Conservation (phyloP, 2,113 vertebrate species). For the Oreotragus oreotragus region DNA sequence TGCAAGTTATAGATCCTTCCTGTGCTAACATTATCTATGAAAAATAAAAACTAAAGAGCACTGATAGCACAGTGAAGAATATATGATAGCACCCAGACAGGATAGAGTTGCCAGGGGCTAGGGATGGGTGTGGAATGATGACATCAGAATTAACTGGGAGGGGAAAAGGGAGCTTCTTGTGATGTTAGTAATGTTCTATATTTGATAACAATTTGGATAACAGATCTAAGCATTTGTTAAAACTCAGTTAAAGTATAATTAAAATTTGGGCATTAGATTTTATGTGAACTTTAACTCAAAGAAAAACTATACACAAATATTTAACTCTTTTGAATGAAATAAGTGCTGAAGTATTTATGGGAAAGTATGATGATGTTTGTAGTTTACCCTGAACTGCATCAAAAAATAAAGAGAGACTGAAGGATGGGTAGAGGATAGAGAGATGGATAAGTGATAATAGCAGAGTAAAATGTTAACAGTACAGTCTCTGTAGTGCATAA, state of each 20-base stretch:
- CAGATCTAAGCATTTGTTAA: not conserved
- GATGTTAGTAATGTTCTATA: not conserved
- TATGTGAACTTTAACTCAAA: slow-evolving; percentile 6
- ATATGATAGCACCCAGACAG: not conserved
- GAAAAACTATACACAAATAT: not conserved
- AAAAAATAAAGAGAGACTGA: not conserved
- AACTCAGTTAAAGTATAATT: not conserved
- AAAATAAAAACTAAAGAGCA: not conserved
- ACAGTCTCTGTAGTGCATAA: not conserved
- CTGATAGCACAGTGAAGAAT: not conserved
- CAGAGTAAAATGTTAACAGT: not conserved
- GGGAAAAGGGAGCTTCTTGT: not conserved
- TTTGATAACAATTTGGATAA: not conserved
- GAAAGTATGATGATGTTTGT: not conserved
- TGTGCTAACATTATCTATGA: not conserved
- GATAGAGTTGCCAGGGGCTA: not conserved
- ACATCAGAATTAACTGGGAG: not conserved
- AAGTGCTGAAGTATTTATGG: slow-evolving; percentile 1
- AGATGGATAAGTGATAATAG: not conserved
- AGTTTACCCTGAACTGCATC: slow-evolving; percentile 16
- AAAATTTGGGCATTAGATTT: not conserved
- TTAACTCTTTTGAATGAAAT: slow-evolving; percentile 25
- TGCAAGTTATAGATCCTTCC: slow-evolving; percentile 1
- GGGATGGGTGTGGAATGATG: not conserved
- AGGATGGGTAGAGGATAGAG: not conserved